Percentiles rank a stretch among this genome's conserved stretches.
phyloP scores from a whole-genome alignment of 2,888 invertebrate genomes.

The Drosophila merina region DNA sequence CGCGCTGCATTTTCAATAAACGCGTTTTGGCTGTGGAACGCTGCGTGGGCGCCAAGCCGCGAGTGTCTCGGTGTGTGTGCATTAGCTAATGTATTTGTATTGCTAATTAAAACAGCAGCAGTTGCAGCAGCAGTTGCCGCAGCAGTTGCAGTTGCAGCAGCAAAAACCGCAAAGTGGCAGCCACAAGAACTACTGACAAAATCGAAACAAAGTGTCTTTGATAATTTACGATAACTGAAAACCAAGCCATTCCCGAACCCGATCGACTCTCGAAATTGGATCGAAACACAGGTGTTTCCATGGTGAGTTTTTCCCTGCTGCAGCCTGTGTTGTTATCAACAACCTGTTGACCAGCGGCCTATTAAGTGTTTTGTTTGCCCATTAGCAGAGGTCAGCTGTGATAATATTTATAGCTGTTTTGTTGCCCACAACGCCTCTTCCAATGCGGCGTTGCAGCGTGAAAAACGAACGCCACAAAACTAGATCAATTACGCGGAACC shows the following conservation, averaged over 20 bases:
- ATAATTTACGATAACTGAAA: constrained; percentile 64
- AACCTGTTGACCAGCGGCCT: constrained; percentile 33
- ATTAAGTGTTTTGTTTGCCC: constrained; percentile 46
- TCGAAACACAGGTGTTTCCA: constrained; percentile 61
- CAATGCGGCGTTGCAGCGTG: constrained; percentile 3
- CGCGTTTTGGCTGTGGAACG: constrained; percentile 73
- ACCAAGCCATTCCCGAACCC: constrained; percentile 48
- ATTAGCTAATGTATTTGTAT: constrained; percentile 70
- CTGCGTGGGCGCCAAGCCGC: constrained; percentile 66
- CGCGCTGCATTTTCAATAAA: constrained; percentile 69
- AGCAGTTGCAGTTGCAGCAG: constrained; percentile 10
- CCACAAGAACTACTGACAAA: constrained; percentile 45
- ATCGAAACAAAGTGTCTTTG: constrained; percentile 71
- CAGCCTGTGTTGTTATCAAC: constrained; percentile 20
- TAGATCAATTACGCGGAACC: constrained; percentile 70
- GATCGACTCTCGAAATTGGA: constrained; percentile 50
- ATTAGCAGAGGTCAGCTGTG: constrained; percentile 64
- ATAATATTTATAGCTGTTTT: constrained; percentile 60
- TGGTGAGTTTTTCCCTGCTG: constrained; percentile 51
- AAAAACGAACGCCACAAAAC: constrained; percentile 37
- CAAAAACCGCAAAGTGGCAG: constrained; percentile 21
- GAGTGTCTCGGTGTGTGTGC: constrained; percentile 44
- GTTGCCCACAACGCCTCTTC: constrained; percentile 10
- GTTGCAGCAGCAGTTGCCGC: constrained; percentile 9
- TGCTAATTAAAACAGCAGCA: constrained; percentile 70